Conservation (phyloP, 2,113 vertebrate species). For the Myrmecobius fasciatus region DNA sequence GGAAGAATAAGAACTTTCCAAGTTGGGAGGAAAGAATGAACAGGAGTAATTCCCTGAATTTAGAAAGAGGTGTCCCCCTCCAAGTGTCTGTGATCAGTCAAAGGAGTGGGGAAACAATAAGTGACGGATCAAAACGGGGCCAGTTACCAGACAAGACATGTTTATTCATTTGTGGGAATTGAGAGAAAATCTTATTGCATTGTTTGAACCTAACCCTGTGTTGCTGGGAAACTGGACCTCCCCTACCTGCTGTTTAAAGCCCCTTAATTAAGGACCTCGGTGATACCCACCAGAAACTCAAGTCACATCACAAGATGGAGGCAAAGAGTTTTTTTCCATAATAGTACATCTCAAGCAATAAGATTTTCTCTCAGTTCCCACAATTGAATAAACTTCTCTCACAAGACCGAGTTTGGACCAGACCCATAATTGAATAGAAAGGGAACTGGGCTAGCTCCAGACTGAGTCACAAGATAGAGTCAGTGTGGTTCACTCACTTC, state of each 20-base stretch:
- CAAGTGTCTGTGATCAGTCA: background rate
- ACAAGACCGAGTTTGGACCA: background rate
- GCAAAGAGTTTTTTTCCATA: background rate
- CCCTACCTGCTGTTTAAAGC: background rate
- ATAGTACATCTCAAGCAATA: background rate
- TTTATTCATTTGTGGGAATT: too few species aligned
- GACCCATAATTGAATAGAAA: too few species aligned
- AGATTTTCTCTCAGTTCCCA: background rate
- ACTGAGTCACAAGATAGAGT: background rate
- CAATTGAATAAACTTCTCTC: background rate
- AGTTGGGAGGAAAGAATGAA: background rate
- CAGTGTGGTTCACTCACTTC: background rate
- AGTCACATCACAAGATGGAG: background rate
- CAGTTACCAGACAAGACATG: background rate
- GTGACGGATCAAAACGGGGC: background rate
- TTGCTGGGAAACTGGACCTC: background rate
- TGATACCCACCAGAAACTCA: background rate
- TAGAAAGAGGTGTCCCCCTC: background rate
- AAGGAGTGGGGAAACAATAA: background rate
- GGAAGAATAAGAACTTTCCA: background rate
- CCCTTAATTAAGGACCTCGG: background rate
- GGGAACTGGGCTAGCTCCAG: background rate
- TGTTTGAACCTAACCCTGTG: background rate
- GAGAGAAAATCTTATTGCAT: too few species aligned
- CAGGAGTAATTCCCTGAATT: background rate